Evolutionary conservation across 2,113 vertebrate genomes (phyloP).

Genomic region (Porphyrio hochstetteri): DNA sequence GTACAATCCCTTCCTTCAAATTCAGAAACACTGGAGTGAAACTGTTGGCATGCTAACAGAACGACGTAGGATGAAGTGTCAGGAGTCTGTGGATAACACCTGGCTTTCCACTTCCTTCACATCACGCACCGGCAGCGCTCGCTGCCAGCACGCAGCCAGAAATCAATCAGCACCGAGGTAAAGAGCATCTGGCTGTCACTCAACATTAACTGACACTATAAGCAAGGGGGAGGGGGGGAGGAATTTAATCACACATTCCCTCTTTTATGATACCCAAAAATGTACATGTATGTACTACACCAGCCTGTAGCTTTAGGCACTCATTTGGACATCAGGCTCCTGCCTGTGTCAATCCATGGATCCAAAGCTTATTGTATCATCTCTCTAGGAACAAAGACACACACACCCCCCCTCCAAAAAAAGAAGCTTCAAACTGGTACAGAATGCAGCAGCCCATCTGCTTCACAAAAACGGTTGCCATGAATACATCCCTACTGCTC

Average conservation of each 20-base stretch:
- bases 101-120: constrained; percentile 47
- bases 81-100: constrained; percentile 41
- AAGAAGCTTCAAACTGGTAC: background rate
- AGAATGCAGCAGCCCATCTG: constrained; percentile 33
- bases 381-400: constrained; percentile 13
- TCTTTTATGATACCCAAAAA: background rate
- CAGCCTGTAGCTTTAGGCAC: background rate
- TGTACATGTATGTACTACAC: background rate
- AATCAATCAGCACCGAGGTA: background rate
- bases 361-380: background rate
- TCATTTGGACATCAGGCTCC: background rate
- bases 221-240: background rate
- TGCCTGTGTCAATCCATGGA: accelerated
- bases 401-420: background rate
- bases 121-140: background rate
- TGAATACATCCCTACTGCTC: constrained; percentile 13
- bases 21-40: constrained; percentile 9
- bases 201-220: background rate
- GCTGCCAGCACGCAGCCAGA: background rate
- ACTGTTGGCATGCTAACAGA: constrained; percentile 3
- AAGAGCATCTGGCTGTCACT: constrained; percentile 39
- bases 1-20: background rate
- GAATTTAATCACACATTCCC: background rate
- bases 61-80: background rate
- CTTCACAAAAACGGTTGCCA: constrained; percentile 40